Base-by-base conservation (phyloP, 2,113 vertebrate species). In the Chloebia gouldiae region DNA sequence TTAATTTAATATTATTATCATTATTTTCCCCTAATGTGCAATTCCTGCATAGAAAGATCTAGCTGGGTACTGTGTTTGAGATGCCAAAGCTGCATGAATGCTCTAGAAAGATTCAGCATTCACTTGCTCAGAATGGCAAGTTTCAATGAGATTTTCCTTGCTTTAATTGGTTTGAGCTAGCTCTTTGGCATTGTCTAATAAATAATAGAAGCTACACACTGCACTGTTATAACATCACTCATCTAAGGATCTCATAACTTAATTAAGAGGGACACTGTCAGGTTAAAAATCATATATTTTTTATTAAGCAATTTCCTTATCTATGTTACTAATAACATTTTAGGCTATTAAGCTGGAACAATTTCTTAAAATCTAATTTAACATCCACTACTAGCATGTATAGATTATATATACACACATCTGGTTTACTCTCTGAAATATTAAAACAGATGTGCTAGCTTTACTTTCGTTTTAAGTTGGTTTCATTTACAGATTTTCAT, bases 281-380 rank as follows among this genome's bases (percentile, higher is more conserved):
- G 76, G 95, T 97, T 96, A 97, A 96, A 97, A 97, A 97, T 95
- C 95, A 97, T 93, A 96, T 96, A 95, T 96, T 93, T 96, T 97
- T 97, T 88, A 97, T 96, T 97, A 97, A 96, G 94, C 95, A 97
- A 97, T 97, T 97, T 97, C 96, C 96, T 97, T 97, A 97, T 96
- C 96, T 97, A 77, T 91, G 94, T 91, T 96, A 95, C 95, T 97
- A 96, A 96, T 95, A 97, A 97, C 91, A 95, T 96, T 95, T 91
- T 84, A 77, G 83, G 79, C 85, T 96, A 97, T 97, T 97, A 97
- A 92, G 94, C 78, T 88, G 96, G 92, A 97, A 96, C 94, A 95
- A 96, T 93, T 96, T 75, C 92, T 96, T 93, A 86, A 96, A 97
- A 97, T 90, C 91, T 95, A 96, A 97, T 97, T 97, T 94, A 97